Evolutionary conservation across 2,888 invertebrate genomes (phyloP).

Genomic region (Cynaeus angustus): DNA sequence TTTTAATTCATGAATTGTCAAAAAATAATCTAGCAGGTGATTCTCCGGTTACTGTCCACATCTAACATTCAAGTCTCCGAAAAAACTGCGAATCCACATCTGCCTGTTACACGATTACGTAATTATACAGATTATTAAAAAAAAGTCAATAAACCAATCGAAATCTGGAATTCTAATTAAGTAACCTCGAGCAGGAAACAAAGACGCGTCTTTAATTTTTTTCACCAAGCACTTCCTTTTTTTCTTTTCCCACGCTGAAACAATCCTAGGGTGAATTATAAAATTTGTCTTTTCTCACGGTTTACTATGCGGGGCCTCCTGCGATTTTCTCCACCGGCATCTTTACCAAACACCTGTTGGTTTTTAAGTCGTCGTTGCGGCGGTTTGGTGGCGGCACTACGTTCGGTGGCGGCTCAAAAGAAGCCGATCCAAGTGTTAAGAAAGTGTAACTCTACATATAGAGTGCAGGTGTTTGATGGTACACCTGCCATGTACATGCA

Average conservation of each 20-base stretch:
- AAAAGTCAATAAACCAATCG: constrained; percentile 40
- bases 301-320: constrained; percentile 39
- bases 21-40: constrained; percentile 51
- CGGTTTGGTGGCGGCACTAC: constrained; percentile 18
- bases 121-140: constrained; percentile 42
- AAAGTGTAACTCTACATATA: constrained; percentile 64
- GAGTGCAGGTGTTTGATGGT: constrained; percentile 59
- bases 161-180: constrained; percentile 37
- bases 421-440: constrained; percentile 59
- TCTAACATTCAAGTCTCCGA: constrained; percentile 42
- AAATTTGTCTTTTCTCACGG: constrained; percentile 35
- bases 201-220: neutral
- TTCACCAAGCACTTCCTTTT: neutral
- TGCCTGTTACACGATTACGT: constrained; percentile 35
- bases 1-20: constrained; percentile 53
- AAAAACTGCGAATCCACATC: constrained; percentile 38
- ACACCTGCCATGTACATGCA: constrained; percentile 58
- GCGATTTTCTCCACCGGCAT: constrained; percentile 24
- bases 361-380: constrained; percentile 8
- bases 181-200: constrained; percentile 14
- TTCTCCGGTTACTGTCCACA: constrained; percentile 38
- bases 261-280: neutral
- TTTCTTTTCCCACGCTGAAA: constrained; percentile 1
- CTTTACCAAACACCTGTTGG: neutral
- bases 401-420: constrained; percentile 44